These are phyloP conservation scores for Limonius californicus DNA, from an alignment of 1,140 invertebrate genomes.

Conservation along the genomic window DNA sequence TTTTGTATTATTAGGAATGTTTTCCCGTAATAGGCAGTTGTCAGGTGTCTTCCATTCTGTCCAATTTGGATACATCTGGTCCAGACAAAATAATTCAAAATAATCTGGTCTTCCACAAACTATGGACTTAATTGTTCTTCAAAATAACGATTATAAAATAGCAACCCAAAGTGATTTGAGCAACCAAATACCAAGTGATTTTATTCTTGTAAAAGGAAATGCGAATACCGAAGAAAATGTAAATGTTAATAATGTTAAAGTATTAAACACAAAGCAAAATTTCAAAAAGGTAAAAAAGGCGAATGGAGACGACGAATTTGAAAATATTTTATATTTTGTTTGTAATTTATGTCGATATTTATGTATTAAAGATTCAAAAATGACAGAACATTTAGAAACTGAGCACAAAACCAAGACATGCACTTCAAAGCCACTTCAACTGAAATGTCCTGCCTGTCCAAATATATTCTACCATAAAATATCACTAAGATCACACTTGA, in stretches of 20 bases:
- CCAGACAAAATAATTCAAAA: slow-evolving; percentile 17
- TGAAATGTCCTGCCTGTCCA: slow-evolving; percentile 48
- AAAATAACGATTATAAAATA: slow-evolving; percentile 34
- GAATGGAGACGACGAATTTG: neutral
- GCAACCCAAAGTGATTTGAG: slow-evolving; percentile 36
- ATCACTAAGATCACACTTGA: slow-evolving; percentile 49
- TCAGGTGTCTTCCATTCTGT: slow-evolving; percentile 41
- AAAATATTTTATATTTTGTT: slow-evolving; percentile 32
- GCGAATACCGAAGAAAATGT: neutral
- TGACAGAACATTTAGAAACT: slow-evolving; percentile 40
- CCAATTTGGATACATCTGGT: slow-evolving; percentile 31
- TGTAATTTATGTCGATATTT: slow-evolving; percentile 44
- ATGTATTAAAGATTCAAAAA: slow-evolving; percentile 40
- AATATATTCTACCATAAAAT: slow-evolving; percentile 50
- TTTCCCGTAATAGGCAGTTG: slow-evolving; percentile 40
- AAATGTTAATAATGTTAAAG: neutral
- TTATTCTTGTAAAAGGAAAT: neutral
- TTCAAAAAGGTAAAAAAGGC: neutral
- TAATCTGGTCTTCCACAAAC: slow-evolving; percentile 26
- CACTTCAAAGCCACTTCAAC: slow-evolving; percentile 14
- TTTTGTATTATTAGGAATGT: slow-evolving; percentile 33
- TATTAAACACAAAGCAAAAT: slow-evolving; percentile 16
- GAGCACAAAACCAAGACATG: slow-evolving; percentile 33
- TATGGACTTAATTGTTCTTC: slow-evolving; percentile 35
- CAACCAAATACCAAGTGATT: slow-evolving; percentile 17